phyloP scores from a whole-genome alignment of 2,888 invertebrate species.

The Sarcophaga carnaria region DNA sequence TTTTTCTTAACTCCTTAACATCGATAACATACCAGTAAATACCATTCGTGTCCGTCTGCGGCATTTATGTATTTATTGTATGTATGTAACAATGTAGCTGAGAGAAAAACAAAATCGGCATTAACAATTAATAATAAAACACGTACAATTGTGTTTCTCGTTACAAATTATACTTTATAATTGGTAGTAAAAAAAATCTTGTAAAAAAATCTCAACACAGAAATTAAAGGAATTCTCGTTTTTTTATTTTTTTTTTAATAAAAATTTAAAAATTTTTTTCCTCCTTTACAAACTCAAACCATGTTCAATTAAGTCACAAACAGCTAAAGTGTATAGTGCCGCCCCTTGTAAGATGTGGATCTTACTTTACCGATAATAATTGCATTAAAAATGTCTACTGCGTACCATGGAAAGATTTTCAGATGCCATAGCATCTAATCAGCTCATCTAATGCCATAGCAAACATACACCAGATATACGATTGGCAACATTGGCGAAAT shows the following conservation, averaged over 20 bases:
- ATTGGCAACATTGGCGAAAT: slow-evolving; percentile 2
- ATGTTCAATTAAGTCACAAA: neutral
- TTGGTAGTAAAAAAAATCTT: slow-evolving; percentile 36
- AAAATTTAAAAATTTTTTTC: neutral
- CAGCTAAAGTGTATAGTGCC: neutral
- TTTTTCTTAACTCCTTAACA: neutral
- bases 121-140: slow-evolving; percentile 70
- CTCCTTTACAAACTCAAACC: neutral
- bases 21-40: neutral
- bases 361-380: slow-evolving; percentile 55
- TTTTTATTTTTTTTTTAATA: slow-evolving; percentile 37
- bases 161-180: slow-evolving; percentile 69
- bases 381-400: slow-evolving; percentile 65
- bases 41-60: no score
- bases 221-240: slow-evolving; percentile 35
- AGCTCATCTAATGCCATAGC: slow-evolving; percentile 48
- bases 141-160: slow-evolving; percentile 64
- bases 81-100: neutral
- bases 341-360: slow-evolving; percentile 41
- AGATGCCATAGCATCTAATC: slow-evolving; percentile 52
- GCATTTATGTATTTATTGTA: no score
- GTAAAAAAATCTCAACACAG: slow-evolving; percentile 29
- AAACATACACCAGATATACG: slow-evolving; percentile 10
- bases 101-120: slow-evolving; percentile 31
- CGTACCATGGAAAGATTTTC: slow-evolving; percentile 63